Conservation (phyloP, 2,113 vertebrate species). For the Oenanthe melanoleuca region DNA sequence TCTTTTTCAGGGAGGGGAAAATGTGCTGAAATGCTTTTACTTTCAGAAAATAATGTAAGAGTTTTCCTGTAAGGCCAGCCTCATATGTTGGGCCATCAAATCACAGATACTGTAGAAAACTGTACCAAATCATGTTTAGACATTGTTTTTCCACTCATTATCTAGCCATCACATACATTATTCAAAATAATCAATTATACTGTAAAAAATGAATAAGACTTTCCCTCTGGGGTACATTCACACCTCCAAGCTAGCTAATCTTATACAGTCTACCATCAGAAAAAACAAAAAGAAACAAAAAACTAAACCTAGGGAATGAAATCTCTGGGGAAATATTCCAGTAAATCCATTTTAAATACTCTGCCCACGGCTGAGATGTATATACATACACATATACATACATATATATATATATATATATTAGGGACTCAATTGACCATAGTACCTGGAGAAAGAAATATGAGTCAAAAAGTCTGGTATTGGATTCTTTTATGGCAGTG, state of each 20-base stretch:
- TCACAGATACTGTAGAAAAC: neutral
- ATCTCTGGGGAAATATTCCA: constrained; percentile 13
- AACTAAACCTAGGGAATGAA: neutral
- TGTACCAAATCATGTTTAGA: constrained; percentile 46
- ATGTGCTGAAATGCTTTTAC: neutral
- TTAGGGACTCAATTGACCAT: neutral
- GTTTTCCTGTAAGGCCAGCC: neutral
- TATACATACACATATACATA: neutral
- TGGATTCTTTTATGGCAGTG: neutral
- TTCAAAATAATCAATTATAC: constrained; percentile 79
- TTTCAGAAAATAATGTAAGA: neutral
- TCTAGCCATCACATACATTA: constrained; percentile 69
- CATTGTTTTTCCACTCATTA: constrained; percentile 63
- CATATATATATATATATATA: neutral
- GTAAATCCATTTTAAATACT: constrained; percentile 21
- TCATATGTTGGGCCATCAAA: constrained; percentile 2
- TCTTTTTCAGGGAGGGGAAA: neutral
- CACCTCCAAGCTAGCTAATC: constrained; percentile 36
- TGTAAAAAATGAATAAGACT: constrained; percentile 71
- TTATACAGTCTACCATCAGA: constrained; percentile 7
- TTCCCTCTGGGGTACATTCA: constrained; percentile 50
- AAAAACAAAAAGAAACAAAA: neutral
- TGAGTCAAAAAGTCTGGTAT: neutral
- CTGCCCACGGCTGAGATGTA: constrained; percentile 16
- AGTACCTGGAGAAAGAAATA: neutral